These are phyloP conservation scores for Plagiodera versicolora DNA, from an alignment of 2,888 invertebrate species.

Conservation along the genomic window DNA sequence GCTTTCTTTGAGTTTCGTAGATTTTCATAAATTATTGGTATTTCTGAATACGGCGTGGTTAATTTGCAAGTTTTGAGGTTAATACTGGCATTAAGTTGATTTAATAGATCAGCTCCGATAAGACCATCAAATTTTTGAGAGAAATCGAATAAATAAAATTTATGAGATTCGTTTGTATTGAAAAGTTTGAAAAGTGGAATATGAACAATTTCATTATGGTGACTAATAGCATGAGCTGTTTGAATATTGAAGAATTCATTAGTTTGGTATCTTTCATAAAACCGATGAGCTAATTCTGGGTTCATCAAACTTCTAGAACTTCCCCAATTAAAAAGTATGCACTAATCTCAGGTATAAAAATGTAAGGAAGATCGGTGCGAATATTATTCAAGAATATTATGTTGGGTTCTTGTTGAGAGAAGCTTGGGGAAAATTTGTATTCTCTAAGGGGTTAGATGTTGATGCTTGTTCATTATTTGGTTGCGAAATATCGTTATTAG, in stretches of 20 bases:
- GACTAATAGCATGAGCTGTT: too few relatives aligned
- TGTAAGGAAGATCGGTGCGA: too few relatives aligned
- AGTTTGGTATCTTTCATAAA: not conserved
- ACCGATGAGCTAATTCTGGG: not conserved
- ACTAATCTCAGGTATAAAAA: not conserved
- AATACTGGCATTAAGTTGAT: not conserved
- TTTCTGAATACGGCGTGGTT: not conserved
- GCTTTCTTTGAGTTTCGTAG: too few relatives aligned
- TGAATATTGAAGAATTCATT: not conserved
- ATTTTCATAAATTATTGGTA: not conserved
- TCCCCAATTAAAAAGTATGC: not conserved
- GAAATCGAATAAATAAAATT: not conserved
- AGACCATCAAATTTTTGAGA: not conserved
- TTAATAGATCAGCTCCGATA: not conserved
- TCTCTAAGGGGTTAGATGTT: not conserved
- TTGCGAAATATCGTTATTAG: not conserved
- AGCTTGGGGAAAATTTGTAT: not conserved
- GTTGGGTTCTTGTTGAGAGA: not conserved
- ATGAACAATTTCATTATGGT: not conserved
- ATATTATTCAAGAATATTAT: not conserved
- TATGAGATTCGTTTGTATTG: not conserved
- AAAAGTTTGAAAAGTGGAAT: not conserved
- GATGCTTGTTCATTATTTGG: too few relatives aligned
- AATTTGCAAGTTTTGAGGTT: not conserved
- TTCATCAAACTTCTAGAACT: conserved; percentile 3